Base-by-base conservation (phyloP, 2,797 vertebrate genomes). In the Intellagama lesueurii region DNA sequence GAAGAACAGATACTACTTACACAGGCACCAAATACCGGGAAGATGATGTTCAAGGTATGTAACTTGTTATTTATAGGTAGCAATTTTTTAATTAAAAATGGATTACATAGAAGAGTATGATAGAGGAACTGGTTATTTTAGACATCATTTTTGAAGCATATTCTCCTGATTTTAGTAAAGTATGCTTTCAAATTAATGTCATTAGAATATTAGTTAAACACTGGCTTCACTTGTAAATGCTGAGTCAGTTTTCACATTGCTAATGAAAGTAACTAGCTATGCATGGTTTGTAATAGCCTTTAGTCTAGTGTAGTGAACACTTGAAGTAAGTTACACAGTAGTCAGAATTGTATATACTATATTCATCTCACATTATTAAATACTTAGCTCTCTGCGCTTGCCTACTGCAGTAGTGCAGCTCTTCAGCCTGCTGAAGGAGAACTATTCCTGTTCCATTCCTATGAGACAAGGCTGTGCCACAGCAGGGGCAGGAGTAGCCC, bases 1-100 rank as follows among this genome's bases (percentile, higher is more conserved):
- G 98, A 79, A 97, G 97, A 92, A 97, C 97, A 88, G 97, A 98
- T 93, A 88, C 95, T 83, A 95, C 95, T 70, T 93, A 96, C 35
- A 96, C 94, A 75, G 96, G 96, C 89, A 88, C 95, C 92, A 98
- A 95, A 90, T 94, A 95, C 81, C 95, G 91, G 35, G 99, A 99
- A 94, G 97, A 98, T 80, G 98, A 99, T 56, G 96, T 98, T 52
- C 95, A 91, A 94, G 98, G 99, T 99, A 96, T 86, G 5, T 49
- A 35, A 47, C 28, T 76, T 82, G 17, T 0, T 0, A n/a, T 0
- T 0, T 90, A 12, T 87, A 87, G 70, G 47, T 3, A 49, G 1
- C 78, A 77, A 52, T 85, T 84, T 82, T 91, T 87, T n/a, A 89
- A 64, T 77, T 87, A 0, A 0, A 17, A 76, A 1, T 75, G 81